phyloP scores from a whole-genome alignment of 2,888 invertebrate genomes.

The Drosophila prostipennis region DNA sequence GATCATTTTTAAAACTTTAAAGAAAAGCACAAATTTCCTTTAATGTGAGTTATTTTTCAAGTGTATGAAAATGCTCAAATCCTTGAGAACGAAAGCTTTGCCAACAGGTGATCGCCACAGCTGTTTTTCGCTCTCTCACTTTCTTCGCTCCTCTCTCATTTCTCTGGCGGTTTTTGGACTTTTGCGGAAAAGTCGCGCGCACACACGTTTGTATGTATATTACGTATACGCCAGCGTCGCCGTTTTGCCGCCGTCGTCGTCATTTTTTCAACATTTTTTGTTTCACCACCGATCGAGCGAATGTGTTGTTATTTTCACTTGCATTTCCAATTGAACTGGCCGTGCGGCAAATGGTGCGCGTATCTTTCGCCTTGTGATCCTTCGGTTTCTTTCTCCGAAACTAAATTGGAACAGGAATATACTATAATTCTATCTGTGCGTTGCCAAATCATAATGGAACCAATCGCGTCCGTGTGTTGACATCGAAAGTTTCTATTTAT shows the following conservation, averaged over 20 bases:
- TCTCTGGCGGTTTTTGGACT: conserved; percentile 63
- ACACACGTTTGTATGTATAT: conserved; percentile 38
- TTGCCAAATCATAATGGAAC: not conserved
- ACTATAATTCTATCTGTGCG: not conserved
- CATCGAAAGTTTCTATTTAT: not conserved
- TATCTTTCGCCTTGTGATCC: conserved; percentile 31
- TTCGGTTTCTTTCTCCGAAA: conserved; percentile 10
- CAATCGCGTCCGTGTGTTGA: conserved; percentile 4
- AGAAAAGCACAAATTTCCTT: not conserved
- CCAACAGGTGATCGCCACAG: conserved; percentile 60
- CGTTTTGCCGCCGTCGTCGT: conserved; percentile 39
- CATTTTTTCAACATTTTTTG: conserved; percentile 64
- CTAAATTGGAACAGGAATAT: not conserved
- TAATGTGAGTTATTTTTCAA: not conserved
- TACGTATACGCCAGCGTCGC: conserved; percentile 65
- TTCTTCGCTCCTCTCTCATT: conserved; percentile 36
- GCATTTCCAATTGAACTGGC: conserved; percentile 71
- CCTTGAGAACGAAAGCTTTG: conserved; percentile 21
- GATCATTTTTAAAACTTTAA: not conserved
- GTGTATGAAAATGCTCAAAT: not conserved
- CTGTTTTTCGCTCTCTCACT: conserved; percentile 27
- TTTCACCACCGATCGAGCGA: conserved; percentile 55
- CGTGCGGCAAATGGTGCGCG: conserved; percentile 56
- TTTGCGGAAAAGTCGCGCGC: conserved; percentile 69
- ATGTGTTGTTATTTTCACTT: conserved; percentile 70